A percentile compares a stretch with the other conserved stretches of the same genome.
phyloP scores from a whole-genome alignment of 2,113 vertebrate genomes.

The Zapornia atra region DNA sequence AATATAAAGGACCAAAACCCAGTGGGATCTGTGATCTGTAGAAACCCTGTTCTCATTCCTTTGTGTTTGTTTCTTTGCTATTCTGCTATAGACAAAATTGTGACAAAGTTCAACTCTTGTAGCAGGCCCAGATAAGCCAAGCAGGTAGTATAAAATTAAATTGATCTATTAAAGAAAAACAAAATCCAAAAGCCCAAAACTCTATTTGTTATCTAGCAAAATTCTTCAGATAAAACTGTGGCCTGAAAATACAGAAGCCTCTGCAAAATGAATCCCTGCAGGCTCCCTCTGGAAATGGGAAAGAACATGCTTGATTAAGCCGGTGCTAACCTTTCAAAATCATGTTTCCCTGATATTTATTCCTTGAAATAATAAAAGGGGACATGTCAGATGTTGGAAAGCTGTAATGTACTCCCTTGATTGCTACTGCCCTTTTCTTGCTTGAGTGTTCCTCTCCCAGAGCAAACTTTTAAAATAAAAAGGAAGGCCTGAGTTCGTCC shows the following conservation, averaged over 20 bases:
- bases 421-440: slow-evolving; percentile 27
- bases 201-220: neutral
- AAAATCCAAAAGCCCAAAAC: neutral
- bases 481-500: neutral
- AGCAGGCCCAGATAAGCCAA: neutral
- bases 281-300: slow-evolving; percentile 16
- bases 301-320: slow-evolving; percentile 56
- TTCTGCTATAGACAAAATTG: neutral
- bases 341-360: slow-evolving; percentile 49
- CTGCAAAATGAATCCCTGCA: slow-evolving; percentile 20
- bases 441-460: neutral
- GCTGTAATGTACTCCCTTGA: neutral
- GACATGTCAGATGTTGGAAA: slow-evolving; percentile 18
- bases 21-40: neutral
- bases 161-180: neutral
- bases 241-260: slow-evolving; percentile 7
- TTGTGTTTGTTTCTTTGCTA: neutral
- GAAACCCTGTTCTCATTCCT: neutral
- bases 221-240: neutral
- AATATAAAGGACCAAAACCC: neutral
- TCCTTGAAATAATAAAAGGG: slow-evolving; percentile 45
- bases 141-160: neutral
- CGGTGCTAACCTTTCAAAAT: slow-evolving; percentile 36
- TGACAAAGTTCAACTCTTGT: neutral
- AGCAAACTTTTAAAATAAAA: slow-evolving; percentile 27